A percentile compares a stretch with the other conserved stretches of the same genome.
Conservation (phyloP, 2,888 invertebrate genomes). For the Hydraecia micacea region DNA sequence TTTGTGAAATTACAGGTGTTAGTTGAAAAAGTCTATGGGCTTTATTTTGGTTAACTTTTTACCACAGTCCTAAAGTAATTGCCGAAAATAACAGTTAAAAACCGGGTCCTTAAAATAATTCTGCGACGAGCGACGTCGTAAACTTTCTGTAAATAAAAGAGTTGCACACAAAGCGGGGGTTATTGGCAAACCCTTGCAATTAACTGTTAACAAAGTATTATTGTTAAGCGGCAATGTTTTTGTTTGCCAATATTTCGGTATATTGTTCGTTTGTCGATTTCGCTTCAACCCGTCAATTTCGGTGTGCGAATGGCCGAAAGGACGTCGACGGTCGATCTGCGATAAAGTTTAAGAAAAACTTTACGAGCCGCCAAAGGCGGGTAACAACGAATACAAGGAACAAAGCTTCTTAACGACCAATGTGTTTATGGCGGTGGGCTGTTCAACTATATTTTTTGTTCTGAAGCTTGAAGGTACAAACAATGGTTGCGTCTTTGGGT, state of each 20-base stretch:
- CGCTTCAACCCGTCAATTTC: constrained; percentile 81
- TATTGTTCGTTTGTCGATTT: constrained; percentile 78
- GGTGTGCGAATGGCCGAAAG: constrained; percentile 73
- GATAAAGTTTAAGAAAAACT: constrained; percentile 78
- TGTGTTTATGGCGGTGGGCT: constrained; percentile 81
- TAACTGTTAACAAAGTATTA: constrained; percentile 81
- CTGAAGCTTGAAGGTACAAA: constrained; percentile 70
- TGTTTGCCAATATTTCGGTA: constrained; percentile 81
- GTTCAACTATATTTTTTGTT: constrained; percentile 77
- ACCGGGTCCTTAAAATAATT: constrained; percentile 42
- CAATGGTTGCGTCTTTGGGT: constrained; percentile 69
- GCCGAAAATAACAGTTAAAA: constrained; percentile 54
- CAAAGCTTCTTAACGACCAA: constrained; percentile 80
- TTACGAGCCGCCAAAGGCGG: constrained; percentile 84
- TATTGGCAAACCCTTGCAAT: constrained; percentile 87
- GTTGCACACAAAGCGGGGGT: constrained; percentile 78
- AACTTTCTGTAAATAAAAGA: constrained; percentile 77
- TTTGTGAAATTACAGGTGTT: constrained; percentile 44
- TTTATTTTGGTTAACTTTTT: constrained; percentile 42
- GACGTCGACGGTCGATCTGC: constrained; percentile 68
- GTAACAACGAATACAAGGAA: constrained; percentile 75
- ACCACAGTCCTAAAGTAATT: constrained; percentile 42
- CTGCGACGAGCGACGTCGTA: constrained; percentile 74
- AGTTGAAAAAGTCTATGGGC: constrained; percentile 2
- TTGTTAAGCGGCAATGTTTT: constrained; percentile 63